Evolutionary conservation across 2,888 invertebrate genomes (phyloP).

Genomic region (Tipula confusa): DNA sequence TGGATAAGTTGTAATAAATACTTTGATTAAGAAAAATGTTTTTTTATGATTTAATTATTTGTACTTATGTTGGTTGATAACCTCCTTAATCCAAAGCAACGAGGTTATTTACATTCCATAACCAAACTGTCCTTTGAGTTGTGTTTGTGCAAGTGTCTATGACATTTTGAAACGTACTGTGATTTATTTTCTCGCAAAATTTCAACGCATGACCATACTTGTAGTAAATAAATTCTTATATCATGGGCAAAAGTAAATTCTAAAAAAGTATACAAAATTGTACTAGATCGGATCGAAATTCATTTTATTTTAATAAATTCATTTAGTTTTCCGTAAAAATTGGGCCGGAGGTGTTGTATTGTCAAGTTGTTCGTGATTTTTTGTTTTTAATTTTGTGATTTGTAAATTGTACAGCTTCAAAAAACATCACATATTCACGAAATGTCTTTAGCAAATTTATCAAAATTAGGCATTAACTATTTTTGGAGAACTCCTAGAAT

Average conservation of each 20-base stretch:
- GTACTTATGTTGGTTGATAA: background rate
- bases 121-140: too few relatives aligned
- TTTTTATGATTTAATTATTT: background rate
- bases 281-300: background rate
- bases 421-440: background rate
- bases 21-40: background rate
- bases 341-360: background rate
- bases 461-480: background rate
- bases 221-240: too few relatives aligned
- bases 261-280: background rate
- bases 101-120: too few relatives aligned
- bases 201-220: too few relatives aligned
- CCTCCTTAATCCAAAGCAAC: background rate
- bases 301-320: background rate
- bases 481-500: background rate
- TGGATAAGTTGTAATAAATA: background rate
- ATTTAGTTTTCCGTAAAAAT: background rate
- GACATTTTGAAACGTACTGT: too few relatives aligned
- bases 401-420: background rate
- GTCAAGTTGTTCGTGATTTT: background rate
- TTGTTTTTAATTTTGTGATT: background rate
- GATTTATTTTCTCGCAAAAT: too few relatives aligned
- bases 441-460: background rate
- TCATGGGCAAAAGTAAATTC: too few relatives aligned
- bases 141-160: too few relatives aligned